Evolutionary conservation across 1,140 invertebrate genomes (phyloP), one percentile per base, ranked within the genome.

Genomic region (Drosophila biarmipes): DNA sequence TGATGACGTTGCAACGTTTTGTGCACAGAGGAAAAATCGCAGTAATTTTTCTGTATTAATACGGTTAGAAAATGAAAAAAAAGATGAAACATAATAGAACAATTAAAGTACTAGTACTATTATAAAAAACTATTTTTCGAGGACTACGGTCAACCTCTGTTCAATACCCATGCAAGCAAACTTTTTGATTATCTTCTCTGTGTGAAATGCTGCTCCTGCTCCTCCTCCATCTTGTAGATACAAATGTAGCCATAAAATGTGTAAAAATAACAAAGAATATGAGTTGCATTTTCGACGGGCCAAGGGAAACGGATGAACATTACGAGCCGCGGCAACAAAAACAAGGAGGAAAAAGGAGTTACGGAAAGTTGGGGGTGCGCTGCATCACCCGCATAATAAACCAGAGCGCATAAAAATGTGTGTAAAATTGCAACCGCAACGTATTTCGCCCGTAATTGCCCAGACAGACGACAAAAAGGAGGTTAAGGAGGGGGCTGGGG

Each of bases 191-290:
- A 27, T 46, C 19, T 12, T 34, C 19, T 55, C 27, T 31, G 21
- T 17, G 57, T 58, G 31, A 31, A 45, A 15, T 24, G 27, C 61
- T 29, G 11, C 49, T 56, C 8, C 24, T 48, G 31, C 49, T 61
- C 12, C 46, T 51, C 38, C 29, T 62, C 71, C 61, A 48, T 58
- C 24, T 76, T 55, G 56, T 73, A 69, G 49, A 63, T 34, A 63
- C 51, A 54, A 78, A 71, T 71, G 69, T 67, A 62, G 68, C 67
- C 62, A 80, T 81, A 72, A 78, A 86, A 78, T 87, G 82, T 86
- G 78, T 82, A 87, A 78, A 87, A 86, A 86, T 86, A 87, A 87
- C 78, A 87, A 81, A 86, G 78, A 72, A 85, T 75, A 85, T 76
- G 80, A 84, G 76, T 73, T 81, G 68, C 78, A 81, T 73, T 71